Base-by-base conservation (phyloP, 1,140 invertebrate species). In the Rhizoglyphus robini region DNA sequence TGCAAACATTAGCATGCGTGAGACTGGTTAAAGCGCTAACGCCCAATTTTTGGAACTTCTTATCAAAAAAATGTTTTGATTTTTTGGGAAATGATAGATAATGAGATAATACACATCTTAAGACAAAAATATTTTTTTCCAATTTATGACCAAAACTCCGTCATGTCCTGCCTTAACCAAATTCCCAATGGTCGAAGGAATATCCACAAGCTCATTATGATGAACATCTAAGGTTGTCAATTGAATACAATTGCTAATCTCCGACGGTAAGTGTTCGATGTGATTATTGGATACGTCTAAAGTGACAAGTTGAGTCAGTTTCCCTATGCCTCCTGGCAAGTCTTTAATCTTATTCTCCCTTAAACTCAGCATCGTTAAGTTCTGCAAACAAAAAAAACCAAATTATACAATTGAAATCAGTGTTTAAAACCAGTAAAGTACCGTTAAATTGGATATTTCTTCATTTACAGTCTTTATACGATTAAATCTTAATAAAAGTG, bases 251-350 rank as follows among this genome's bases (percentile, higher is more conserved):
- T 94, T 85, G 3, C 96, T 96, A 73, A 99, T 96, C 75, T 97
- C 94, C 78, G 75, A 74, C 30, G 82, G 82, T 66, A 85, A 79
- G 76, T 94, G 89, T 74, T 97, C 94, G 67, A 99, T 78, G 76
- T 99, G 95, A 81, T 99, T 99, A 76, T 99, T 93, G 23, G 93
- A 96, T n/a, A 98, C 86, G 79, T 97, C 96, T 78, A 97, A 88
- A 54, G 90, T 98, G 32, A 88, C 86, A 57, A 96, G 81, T 78
- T 91, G 88, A 0, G 87, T 82, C 60, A 99, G 78, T 67, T 87
- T 84, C 0, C 95, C 96, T 71, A 99, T 94, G 20, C 88, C 88
- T 36, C 84, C 81, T 23, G 95, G 94, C 67, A 99, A 79, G 75
- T 93, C 89, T 70, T 85, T 86, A 70, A 99, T 99, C 80, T 98